Percentiles rank a stretch among this genome's conserved stretches.
Evolutionary conservation across 1,140 invertebrate species (phyloP).

Genomic region (Caerostris extrusa): DNA sequence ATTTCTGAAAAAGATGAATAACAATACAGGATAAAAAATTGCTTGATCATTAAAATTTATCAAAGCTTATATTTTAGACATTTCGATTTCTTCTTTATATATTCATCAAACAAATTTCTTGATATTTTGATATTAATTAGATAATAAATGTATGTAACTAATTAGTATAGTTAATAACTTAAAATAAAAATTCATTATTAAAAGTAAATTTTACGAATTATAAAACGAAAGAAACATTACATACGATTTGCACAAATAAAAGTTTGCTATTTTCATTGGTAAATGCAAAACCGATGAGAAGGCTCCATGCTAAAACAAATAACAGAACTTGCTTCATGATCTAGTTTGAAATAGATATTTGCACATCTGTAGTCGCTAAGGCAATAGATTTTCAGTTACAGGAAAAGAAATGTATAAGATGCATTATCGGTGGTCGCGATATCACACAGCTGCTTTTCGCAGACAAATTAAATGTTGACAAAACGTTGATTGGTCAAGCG

Average conservation of each 20-base stretch:
- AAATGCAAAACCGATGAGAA: background rate
- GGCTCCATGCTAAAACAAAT: background rate
- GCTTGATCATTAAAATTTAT: too few relatives aligned
- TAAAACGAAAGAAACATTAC: background rate
- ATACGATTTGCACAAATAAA: conserved; percentile 27
- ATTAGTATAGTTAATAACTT: too few relatives aligned
- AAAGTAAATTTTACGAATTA: too few relatives aligned
- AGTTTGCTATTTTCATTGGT: conserved; percentile 27
- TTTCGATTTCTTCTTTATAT: too few relatives aligned
- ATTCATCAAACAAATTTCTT: too few relatives aligned
- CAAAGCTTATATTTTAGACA: too few relatives aligned
- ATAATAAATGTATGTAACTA: too few relatives aligned
- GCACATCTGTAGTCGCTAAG: background rate
- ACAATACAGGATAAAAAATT: too few relatives aligned
- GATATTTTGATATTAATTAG: too few relatives aligned
- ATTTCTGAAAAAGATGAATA: too few relatives aligned
- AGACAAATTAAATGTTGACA: conserved; percentile 18
- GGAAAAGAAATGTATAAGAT: background rate
- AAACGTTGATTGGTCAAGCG: background rate
- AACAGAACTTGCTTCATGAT: background rate
- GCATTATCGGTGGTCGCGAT: background rate
- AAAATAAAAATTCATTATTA: too few relatives aligned
- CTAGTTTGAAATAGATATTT: background rate
- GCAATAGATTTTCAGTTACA: background rate
- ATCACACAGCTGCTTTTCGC: conserved; percentile 1